phyloP scores from a whole-genome alignment of 2,113 vertebrate genomes.

The Bagarius yarrelli region DNA sequence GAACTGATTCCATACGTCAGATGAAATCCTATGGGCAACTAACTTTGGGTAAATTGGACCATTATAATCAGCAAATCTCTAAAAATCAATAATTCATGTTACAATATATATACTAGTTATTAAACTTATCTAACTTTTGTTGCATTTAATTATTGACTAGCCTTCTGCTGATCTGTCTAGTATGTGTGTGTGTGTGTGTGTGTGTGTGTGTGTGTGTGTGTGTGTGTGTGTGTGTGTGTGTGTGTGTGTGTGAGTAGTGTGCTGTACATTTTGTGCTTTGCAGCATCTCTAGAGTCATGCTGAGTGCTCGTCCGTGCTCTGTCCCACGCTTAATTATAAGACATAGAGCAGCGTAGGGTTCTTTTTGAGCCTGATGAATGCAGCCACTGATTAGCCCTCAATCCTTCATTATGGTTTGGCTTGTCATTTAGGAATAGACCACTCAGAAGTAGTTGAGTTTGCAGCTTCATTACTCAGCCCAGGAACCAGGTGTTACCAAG shows the following conservation, averaged over 20 bases:
- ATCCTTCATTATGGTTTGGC: conserved; percentile 46
- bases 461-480: conserved; percentile 25
- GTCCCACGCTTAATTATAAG: conserved; percentile 53
- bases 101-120: neutral
- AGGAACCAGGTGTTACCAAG: conserved; percentile 52
- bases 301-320: conserved; percentile 20
- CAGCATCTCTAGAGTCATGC: conserved; percentile 23
- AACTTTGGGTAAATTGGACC: neutral
- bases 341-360: conserved; percentile 42
- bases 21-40: neutral
- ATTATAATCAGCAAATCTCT: neutral
- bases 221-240: neutral
- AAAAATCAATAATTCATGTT: neutral
- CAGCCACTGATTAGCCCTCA: conserved; percentile 49
- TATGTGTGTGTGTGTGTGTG: neutral
- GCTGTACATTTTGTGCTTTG: conserved; percentile 14
- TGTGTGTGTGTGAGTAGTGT: neutral
- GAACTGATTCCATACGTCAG: neutral
- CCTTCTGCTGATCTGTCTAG: neutral
- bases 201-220: too few relatives aligned
- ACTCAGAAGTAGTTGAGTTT: conserved; percentile 43
- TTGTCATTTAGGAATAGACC: conserved; percentile 54
- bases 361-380: conserved; percentile 43
- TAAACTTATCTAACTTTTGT: neutral
- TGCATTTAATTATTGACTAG: neutral